Evolutionary conservation across 1,140 invertebrate species (phyloP), one percentile per base, ranked within the genome.

Genomic region (Marisa cornuarietis): DNA sequence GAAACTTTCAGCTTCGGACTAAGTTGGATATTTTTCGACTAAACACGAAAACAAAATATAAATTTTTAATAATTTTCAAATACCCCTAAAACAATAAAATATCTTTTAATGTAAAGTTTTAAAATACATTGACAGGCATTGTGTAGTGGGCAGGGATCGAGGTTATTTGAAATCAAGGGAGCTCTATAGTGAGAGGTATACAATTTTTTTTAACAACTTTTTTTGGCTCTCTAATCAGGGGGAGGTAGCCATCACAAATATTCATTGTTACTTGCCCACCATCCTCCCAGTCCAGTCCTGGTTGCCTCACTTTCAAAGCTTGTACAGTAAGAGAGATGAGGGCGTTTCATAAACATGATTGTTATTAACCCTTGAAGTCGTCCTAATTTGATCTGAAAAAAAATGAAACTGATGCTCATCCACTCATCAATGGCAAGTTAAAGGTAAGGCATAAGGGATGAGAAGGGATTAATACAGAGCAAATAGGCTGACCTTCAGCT

Each of bases 251-350:
- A 6, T 42, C 31, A 42, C 31, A 42, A 58, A 61, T 51, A 62
- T 58, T 49, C 10, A 8, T 31, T 16, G 14, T 2, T 31, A 87
- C 87, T 81, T 84, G 90, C 89, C 96, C 96, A 98, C 88, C 96
- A 94, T 79, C 97, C 97, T 61, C 94, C 94, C 81, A 98, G 93
- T 0, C 97, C 97, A 72, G 96, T 97, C 85, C 94, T 94, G 0
- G 96, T 97, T 86, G 95, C 95, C 85, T 95, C 94, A 24, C 94
- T 94, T 89, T 98, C 95, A 73, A 98, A 94, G 86, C 95, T 94
- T 83, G 95, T 93, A 49, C 98, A 89, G 91, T 95, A 94, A 31
- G 93, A 92, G 0, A 98, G 89, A 92, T 98, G 95, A 85, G 94
- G 94, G 82, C 95, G 92, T 72, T 95, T 92, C 52, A 94, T 93